These are phyloP conservation scores for Polyodon spathula DNA, from an alignment of 2,113 vertebrate species.

Conservation along the genomic window DNA sequence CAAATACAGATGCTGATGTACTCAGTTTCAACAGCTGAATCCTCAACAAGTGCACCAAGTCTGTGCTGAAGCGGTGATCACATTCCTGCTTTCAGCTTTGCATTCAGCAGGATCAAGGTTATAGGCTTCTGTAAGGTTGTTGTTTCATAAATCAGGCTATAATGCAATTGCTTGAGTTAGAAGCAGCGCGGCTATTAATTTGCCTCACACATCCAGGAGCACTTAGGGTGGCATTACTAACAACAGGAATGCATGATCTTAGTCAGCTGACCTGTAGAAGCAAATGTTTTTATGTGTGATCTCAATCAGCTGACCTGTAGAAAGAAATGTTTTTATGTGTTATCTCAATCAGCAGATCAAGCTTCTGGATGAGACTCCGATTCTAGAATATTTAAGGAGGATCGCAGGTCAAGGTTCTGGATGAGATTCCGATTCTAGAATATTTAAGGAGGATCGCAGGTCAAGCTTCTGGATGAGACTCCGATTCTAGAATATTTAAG, in stretches of 20 bases:
- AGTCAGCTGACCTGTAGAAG: conserved; percentile 33
- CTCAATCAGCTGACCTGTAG: conserved; percentile 39
- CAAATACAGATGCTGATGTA: too few relatives aligned
- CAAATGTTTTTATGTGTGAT: conserved; percentile 35
- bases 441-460: too few relatives aligned
- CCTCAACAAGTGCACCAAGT: conserved; percentile 23
- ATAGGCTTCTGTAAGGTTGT: conserved; percentile 51
- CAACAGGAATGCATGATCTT: conserved; percentile 52
- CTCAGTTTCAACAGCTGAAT: not conserved
- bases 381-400: too few relatives aligned
- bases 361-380: too few relatives aligned
- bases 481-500: too few relatives aligned
- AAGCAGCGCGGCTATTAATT: conserved; percentile 47
- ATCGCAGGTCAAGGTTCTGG: too few relatives aligned
- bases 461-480: too few relatives aligned
- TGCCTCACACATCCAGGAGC: conserved; percentile 34
- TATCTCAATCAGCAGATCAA: too few relatives aligned
- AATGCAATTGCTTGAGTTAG: conserved; percentile 56
- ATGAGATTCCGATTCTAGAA: too few relatives aligned
- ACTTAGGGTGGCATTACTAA: conserved; percentile 46
- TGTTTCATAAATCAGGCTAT: conserved; percentile 67
- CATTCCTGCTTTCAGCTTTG: conserved; percentile 42
- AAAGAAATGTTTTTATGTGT: conserved; percentile 17
- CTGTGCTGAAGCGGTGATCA: conserved; percentile 39
- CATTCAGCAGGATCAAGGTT: conserved; percentile 62